Conservation (phyloP, 2,797 vertebrate genomes). For the Lemur catta region DNA sequence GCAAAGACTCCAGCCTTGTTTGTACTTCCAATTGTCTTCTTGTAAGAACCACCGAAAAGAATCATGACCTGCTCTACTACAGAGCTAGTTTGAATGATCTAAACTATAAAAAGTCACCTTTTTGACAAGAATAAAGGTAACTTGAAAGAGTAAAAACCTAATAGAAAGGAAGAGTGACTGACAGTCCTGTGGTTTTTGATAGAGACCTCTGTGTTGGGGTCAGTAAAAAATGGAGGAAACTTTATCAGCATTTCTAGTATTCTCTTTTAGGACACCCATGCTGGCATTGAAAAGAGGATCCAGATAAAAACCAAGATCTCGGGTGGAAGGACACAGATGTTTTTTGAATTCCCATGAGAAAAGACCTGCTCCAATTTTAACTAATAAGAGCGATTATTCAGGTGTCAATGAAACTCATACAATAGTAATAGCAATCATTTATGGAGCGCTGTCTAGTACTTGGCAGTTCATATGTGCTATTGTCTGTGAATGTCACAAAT, state of each 20-base stretch:
- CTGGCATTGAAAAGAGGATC: background rate
- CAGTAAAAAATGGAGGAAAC: constrained; percentile 23
- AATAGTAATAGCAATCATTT: background rate
- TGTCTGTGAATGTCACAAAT: background rate
- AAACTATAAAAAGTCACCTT: background rate
- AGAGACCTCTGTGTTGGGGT: background rate
- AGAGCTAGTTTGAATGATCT: constrained; percentile 51
- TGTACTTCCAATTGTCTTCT: background rate
- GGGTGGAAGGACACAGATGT: background rate
- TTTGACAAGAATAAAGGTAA: constrained; percentile 37
- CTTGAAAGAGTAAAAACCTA: background rate
- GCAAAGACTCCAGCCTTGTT: constrained; percentile 29
- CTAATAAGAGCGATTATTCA: background rate
- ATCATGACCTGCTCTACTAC: background rate
- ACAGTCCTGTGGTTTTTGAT: constrained; percentile 11
- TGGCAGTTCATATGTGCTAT: background rate
- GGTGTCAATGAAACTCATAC: background rate
- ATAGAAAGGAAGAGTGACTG: background rate
- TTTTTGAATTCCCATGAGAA: constrained; percentile 16
- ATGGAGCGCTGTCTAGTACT: background rate
- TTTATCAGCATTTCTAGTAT: background rate
- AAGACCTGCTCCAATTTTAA: constrained; percentile 16
- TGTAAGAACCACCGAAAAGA: constrained; percentile 43
- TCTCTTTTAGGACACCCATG: background rate
- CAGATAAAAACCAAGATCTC: constrained; percentile 53